Evolutionary conservation across 2,797 vertebrate species (phyloP).

Genomic region (Momotus momota): DNA sequence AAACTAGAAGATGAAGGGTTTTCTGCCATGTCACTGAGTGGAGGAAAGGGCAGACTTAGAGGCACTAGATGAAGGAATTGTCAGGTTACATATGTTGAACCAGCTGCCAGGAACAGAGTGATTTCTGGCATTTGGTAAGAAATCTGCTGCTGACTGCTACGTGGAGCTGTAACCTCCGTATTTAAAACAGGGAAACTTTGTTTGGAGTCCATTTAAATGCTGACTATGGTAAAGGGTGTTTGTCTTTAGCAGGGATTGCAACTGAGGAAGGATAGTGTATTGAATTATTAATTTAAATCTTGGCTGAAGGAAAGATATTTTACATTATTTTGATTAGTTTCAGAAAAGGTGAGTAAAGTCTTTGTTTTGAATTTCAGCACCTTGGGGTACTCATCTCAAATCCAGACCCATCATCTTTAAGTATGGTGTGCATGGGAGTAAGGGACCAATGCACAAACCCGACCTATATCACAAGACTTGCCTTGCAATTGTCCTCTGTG

Average conservation of each 20-base stretch:
- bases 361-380: not conserved
- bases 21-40: not conserved
- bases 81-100: not conserved
- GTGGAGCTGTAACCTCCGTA: not conserved
- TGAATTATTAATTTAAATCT: not conserved
- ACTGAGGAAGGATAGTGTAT: not conserved
- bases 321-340: not conserved
- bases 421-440: not conserved
- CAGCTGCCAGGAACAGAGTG: not conserved
- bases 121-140: not conserved
- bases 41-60: not conserved
- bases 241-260: not conserved
- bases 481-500: slow-evolving; percentile 14
- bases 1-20: not conserved
- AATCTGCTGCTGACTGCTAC: not conserved
- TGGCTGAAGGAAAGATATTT: not conserved
- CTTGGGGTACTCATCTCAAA: not conserved
- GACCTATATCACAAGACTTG: not conserved
- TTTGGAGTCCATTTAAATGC: not conserved
- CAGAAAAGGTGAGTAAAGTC: not conserved
- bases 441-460: not conserved
- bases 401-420: not conserved
- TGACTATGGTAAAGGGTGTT: not conserved
- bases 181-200: not conserved
- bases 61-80: not conserved